phyloP scores from a whole-genome alignment of 2,113 vertebrate genomes.

The Nymphicus hollandicus region DNA sequence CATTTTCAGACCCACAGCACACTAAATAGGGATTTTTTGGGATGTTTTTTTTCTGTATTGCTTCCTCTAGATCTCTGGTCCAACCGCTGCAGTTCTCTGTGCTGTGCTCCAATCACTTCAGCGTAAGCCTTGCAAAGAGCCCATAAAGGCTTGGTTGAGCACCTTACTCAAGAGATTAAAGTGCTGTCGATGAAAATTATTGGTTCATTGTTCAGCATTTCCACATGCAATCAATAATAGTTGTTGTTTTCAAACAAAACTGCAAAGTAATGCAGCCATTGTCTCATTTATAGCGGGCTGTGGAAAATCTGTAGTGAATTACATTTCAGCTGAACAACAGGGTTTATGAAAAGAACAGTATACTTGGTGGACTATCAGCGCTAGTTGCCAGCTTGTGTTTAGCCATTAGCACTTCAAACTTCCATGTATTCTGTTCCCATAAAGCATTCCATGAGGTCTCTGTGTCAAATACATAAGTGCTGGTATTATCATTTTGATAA shows the following conservation, averaged over 20 bases:
- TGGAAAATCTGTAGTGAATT: neutral
- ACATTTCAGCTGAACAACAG: neutral
- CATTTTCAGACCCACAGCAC: neutral
- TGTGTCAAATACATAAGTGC: neutral
- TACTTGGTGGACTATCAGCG: neutral
- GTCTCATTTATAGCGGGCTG: neutral
- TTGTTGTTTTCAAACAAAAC: neutral
- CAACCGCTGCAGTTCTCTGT: fast-evolving
- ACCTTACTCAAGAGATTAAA: neutral
- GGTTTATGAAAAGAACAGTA: neutral
- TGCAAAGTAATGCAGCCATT: neutral
- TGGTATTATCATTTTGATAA: neutral
- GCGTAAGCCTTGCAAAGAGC: neutral
- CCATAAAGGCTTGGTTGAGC: neutral
- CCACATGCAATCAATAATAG: neutral
- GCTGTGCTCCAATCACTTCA: fast-evolving
- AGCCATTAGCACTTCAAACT: neutral
- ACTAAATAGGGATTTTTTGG: neutral
- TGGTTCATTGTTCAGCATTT: neutral
- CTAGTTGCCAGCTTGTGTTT: neutral
- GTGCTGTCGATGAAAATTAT: neutral
- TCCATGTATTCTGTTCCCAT: neutral
- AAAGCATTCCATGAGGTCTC: neutral
- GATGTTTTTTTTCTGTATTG: neutral
- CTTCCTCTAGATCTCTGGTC: neutral